Percentiles rank a stretch among this genome's conserved stretches.
Evolutionary conservation across 2,113 vertebrate genomes (phyloP).

Genomic region (Rafetus swinhoei): DNA sequence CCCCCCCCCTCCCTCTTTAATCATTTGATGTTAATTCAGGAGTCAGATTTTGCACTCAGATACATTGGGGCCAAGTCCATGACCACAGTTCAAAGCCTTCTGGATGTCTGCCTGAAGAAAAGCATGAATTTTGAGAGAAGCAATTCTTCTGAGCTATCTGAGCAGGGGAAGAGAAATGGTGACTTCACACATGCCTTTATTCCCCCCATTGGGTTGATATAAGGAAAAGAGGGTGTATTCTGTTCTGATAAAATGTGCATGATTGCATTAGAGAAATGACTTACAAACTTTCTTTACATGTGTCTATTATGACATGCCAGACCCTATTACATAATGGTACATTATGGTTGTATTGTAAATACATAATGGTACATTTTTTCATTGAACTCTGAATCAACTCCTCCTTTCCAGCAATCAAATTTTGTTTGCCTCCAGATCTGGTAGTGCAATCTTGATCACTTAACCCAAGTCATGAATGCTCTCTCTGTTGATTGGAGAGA

Average conservation of each 20-base stretch:
- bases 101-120: not conserved
- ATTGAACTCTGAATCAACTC: not conserved
- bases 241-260: not conserved
- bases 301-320: not conserved
- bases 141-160: not conserved
- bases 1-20: not conserved
- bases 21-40: not conserved
- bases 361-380: not conserved
- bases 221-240: not conserved
- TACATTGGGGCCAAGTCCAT: not conserved
- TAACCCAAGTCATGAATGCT: not conserved
- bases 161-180: not conserved
- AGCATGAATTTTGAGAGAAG: not conserved
- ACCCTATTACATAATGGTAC: not conserved
- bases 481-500: not conserved
- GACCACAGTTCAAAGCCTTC: not conserved
- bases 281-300: not conserved
- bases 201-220: not conserved
- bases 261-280: not conserved
- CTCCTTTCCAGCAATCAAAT: not conserved
- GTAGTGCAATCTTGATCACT: not conserved
- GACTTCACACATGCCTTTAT: not conserved
- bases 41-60: not conserved
- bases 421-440: not conserved
- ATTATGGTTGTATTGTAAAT: not conserved